Conservation (phyloP, 2,113 vertebrate genomes). For the Chelonoidis abingdonii region DNA sequence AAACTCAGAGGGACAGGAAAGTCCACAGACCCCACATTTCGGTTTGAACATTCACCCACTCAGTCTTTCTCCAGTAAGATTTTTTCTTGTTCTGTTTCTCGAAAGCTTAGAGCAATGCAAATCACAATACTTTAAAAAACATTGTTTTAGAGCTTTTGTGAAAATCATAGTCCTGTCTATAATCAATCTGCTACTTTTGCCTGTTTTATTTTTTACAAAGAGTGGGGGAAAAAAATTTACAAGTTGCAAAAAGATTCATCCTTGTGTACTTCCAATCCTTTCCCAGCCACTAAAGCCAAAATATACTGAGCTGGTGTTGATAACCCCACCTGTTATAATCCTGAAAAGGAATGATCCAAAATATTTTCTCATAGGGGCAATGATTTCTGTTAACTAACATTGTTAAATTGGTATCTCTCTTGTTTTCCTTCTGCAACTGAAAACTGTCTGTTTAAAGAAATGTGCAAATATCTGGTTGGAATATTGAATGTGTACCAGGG, state of each 20-base stretch:
- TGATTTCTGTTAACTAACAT: background rate
- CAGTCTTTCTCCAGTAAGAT: background rate
- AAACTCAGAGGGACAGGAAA: background rate
- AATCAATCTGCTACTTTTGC: background rate
- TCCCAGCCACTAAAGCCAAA: background rate
- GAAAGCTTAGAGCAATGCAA: background rate
- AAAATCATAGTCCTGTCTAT: background rate
- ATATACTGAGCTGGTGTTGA: background rate
- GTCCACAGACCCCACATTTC: background rate
- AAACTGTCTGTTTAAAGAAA: background rate
- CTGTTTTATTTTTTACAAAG: background rate
- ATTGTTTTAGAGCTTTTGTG: fast-evolving
- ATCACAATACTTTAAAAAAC: background rate
- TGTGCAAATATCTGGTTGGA: background rate
- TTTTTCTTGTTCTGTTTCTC: background rate
- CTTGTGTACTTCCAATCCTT: background rate
- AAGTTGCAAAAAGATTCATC: background rate
- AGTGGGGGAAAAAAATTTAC: background rate
- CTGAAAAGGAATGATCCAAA: background rate
- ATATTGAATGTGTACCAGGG: background rate
- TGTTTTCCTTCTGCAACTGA: background rate
- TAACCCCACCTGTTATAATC: background rate
- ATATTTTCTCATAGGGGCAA: background rate
- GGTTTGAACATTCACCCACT: background rate
- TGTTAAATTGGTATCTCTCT: fast-evolving